phyloP scores from a whole-genome alignment of 1,140 invertebrate species.

The Anagrus nilaparvatae region DNA sequence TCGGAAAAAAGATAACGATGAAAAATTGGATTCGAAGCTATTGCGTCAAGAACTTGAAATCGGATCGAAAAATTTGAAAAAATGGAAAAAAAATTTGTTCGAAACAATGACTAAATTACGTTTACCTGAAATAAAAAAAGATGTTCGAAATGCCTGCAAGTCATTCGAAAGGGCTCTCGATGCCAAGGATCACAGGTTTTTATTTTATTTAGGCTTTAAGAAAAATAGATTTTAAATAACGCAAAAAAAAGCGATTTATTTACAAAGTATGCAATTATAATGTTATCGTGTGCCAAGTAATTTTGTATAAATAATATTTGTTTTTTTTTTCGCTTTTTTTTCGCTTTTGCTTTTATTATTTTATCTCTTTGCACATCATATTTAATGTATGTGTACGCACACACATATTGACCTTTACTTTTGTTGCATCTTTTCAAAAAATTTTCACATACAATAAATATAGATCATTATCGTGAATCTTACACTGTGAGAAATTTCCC shows the following conservation, averaged over 20 bases:
- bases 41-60: slow-evolving; percentile 25
- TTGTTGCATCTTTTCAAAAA: too few species aligned
- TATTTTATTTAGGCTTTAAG: not conserved
- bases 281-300: not conserved
- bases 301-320: not conserved
- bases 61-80: slow-evolving; percentile 18
- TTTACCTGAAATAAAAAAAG: slow-evolving; percentile 23
- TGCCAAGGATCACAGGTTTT: slow-evolving; percentile 31
- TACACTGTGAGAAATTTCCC: not conserved
- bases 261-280: not conserved
- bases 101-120: slow-evolving; percentile 26
- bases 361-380: not conserved
- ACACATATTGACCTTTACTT: too few species aligned
- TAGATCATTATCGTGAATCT: slow-evolving; percentile 3
- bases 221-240: too few species aligned
- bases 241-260: not conserved
- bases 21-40: slow-evolving; percentile 17
- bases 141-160: slow-evolving; percentile 23
- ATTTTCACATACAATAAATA: too few species aligned
- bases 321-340: not conserved
- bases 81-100: slow-evolving; percentile 18
- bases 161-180: slow-evolving; percentile 33
- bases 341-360: not conserved
- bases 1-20: slow-evolving; percentile 15
- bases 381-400: not conserved